Evolutionary conservation across 2,888 invertebrate species (phyloP).

Genomic region (Coenonympha arcania): DNA sequence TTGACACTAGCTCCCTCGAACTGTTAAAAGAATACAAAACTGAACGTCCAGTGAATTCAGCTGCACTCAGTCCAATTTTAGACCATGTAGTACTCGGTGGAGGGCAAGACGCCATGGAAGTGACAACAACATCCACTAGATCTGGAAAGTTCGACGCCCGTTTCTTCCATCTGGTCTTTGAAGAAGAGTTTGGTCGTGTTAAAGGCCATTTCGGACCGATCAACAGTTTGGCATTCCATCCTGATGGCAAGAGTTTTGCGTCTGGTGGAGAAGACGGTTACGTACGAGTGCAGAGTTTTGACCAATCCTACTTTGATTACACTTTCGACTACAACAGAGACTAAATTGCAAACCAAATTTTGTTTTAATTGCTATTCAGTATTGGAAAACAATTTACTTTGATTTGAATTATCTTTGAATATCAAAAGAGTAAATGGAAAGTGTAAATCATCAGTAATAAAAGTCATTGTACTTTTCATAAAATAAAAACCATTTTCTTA

Average conservation of each 20-base stretch:
- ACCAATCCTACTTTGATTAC: slow-evolving; percentile 96
- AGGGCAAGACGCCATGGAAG: slow-evolving; percentile 99
- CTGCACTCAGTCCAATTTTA: slow-evolving; percentile 93
- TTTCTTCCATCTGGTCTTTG: slow-evolving; percentile 96
- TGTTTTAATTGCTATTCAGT: neutral
- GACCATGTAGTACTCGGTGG: slow-evolving; percentile 99
- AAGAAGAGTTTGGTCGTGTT: slow-evolving; percentile 97
- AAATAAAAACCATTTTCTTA: neutral
- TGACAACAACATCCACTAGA: slow-evolving; percentile 93
- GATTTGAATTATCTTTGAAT: neutral
- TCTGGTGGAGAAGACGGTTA: slow-evolving; percentile 99
- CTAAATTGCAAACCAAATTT: slow-evolving; percentile 32
- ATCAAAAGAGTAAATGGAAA: neutral
- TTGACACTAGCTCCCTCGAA: slow-evolving; percentile 90
- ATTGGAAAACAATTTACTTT: neutral
- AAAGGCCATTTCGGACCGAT: slow-evolving; percentile 99
- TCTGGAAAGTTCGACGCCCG: slow-evolving; percentile 97
- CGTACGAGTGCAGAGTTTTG: slow-evolving; percentile 95
- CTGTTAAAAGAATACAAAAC: slow-evolving; percentile 96
- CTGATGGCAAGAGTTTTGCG: slow-evolving; percentile 96
- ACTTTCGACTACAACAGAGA: slow-evolving; percentile 86
- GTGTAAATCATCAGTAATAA: neutral
- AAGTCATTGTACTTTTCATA: neutral
- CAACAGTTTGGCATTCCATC: slow-evolving; percentile 98
- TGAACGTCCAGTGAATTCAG: slow-evolving; percentile 98